Conservation (phyloP, 2,113 vertebrate species). For the Salminus brasiliensis region DNA sequence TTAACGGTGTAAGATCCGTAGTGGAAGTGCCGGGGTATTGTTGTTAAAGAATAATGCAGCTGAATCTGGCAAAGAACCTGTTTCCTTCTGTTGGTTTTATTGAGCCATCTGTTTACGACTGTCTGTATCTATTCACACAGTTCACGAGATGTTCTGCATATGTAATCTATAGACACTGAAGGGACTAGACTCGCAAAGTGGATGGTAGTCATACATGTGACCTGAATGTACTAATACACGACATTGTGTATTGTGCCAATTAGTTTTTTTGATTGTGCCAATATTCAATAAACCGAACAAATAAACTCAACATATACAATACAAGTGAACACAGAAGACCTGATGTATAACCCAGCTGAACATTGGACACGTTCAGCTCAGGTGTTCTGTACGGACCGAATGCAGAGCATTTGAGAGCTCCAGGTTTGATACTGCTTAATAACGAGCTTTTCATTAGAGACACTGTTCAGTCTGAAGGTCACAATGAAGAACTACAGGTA, state of each 20-base stretch:
- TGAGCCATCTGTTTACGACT: not conserved
- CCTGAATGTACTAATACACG: not conserved
- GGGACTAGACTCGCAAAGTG: not conserved
- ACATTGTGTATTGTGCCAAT: not conserved
- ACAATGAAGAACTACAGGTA: too few relatives aligned
- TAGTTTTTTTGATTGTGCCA: too few relatives aligned
- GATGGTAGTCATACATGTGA: not conserved
- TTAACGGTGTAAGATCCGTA: not conserved
- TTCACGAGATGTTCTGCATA: not conserved
- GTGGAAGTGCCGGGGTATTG: not conserved
- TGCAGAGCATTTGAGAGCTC: too few relatives aligned
- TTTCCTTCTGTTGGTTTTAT: not conserved
- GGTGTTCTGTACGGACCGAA: too few relatives aligned
- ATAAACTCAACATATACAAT: too few relatives aligned
- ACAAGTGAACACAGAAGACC: too few relatives aligned
- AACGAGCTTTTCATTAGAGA: too few relatives aligned
- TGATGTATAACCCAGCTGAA: too few relatives aligned
- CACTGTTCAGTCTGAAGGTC: too few relatives aligned
- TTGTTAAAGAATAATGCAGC: not conserved
- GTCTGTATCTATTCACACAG: not conserved
- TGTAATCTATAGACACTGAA: not conserved
- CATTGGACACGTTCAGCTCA: too few relatives aligned
- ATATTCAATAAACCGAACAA: too few relatives aligned
- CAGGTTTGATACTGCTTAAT: too few relatives aligned
- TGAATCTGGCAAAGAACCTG: not conserved